Evolutionary conservation across 2,888 invertebrate species (phyloP), one percentile per base, ranked within the genome.

Genomic region (Parapristionchus giblindavisi): DNA sequence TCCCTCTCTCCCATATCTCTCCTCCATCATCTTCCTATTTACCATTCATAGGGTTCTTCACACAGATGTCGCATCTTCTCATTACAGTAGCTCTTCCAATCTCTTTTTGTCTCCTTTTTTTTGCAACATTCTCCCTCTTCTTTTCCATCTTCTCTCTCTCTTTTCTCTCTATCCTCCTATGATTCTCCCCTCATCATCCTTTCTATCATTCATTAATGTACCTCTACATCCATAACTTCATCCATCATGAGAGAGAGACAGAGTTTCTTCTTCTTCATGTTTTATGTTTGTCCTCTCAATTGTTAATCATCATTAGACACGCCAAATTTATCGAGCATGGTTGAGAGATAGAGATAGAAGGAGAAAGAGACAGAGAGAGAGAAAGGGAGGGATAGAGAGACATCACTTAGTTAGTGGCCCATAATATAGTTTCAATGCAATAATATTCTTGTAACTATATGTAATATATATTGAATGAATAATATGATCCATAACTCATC

Each of bases 241-340:
- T 43, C 43, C 43, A 40, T 65, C 63, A 29, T 38, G 63, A 63
- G 61, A 58, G 56, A 56, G 32, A 32, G 60, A 60, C 3, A 60
- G 52, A 52, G n/a, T 52, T 27, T 32, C 63, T 61, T 21, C 14
- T 65, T 65, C 43, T 29, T 65, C 63, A 21, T 27, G 43, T 65
- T 8, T 17, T 65, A 36, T 61, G 40, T 65, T 43, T 43, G 63
- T 24, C n/a, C 38, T 34, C 36, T 32, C 40, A 43, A 43, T 14
- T 36, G 63, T 29, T 43, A 65, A 65, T 65, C 43, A 65, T 65
- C 43, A 36, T 43, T 40, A 65, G 63, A 65, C 63, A 65, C 63
- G 63, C 63, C n/a, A 29, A 43, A 43, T 43, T 43, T 14, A 43
- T 43, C 11, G 43, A 43, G 43, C 8, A 17, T 17, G 32, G 63